Percentiles rank a stretch among this genome's conserved stretches.
phyloP scores from a whole-genome alignment of 2,888 invertebrate species.

The Plebejus argus region DNA sequence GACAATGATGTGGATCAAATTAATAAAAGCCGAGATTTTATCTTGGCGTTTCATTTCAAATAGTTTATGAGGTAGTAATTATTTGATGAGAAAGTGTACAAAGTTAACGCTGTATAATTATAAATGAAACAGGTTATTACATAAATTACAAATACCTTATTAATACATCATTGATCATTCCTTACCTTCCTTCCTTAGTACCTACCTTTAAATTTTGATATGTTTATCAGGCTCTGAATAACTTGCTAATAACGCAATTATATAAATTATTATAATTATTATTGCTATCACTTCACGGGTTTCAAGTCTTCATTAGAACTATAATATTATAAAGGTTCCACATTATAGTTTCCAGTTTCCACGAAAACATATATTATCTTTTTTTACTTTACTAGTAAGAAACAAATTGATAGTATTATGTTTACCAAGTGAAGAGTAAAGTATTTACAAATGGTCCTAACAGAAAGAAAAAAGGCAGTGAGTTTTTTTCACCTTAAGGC shows the following conservation, averaged over 20 bases:
- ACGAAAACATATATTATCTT: no score
- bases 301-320: background rate
- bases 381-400: background rate
- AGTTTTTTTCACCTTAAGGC: no score
- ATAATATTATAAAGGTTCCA: background rate
- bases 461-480: background rate
- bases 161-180: background rate
- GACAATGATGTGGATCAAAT: slow-evolving; percentile 22
- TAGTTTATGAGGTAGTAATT: slow-evolving; percentile 20
- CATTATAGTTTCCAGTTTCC: background rate
- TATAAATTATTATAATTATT: background rate
- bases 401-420: background rate
- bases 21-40: slow-evolving; percentile 22
- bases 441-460: background rate
- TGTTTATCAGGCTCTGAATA: background rate
- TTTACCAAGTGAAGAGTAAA: background rate
- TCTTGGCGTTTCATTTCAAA: slow-evolving; percentile 16
- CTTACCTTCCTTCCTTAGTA: no score
- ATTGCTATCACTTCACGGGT: background rate
- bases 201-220: background rate
- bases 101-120: background rate
- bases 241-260: background rate
- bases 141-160: background rate
- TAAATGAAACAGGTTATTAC: background rate
- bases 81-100: slow-evolving; percentile 3